Evolutionary conservation across 1,140 invertebrate species (phyloP), one percentile per base, ranked within the genome.

Genomic region (Meloidogyne hapla): DNA sequence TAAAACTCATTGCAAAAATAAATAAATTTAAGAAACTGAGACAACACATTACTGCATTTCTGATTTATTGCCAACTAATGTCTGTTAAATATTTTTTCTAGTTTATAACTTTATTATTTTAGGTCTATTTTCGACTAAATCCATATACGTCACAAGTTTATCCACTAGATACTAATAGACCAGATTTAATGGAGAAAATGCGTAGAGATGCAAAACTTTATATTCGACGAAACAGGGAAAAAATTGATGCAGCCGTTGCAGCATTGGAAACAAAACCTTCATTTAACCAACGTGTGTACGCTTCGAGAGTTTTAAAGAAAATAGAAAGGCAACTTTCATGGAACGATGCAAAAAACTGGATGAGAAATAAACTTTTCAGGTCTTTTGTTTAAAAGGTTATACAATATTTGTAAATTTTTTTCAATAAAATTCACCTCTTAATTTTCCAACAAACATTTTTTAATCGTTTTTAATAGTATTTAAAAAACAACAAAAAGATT

Each of bases 61-160:
- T 81, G 93, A 95, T 87, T 87, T 95, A 62, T 88, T 96, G 18
- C 92, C 92, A 18, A 56, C 48, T 8, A 56, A 56, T 56, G 48
- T 56, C n/a, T n/a, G 33, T 33, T 8, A 33, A 33, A 33, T 33
- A 33, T 33, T 8, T 33, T 33, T 33, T 23, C 1, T 63, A 63
- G 26, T 33, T 25, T 71, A 15, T 63, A 12, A 13, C 67, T 2
- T 28, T 63, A 33, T 15, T n/a, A n/a, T n/a, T 75, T 69, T 69
- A 78, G 25, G 90, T 91, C 23, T 97, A 97, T 87, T 96, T 91
- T 84, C 90, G 94, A 10, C 93, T 96, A 86, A 96, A 96, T 88
- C 94, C 94, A 0, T 94, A 94, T 81, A 88, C 96, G 45, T 92
- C 91, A 66, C 92, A 94, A 85, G 68, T 45, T 84, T 89, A 94